phyloP scores from a whole-genome alignment of 1,140 invertebrate species.

The Ips typographus region DNA sequence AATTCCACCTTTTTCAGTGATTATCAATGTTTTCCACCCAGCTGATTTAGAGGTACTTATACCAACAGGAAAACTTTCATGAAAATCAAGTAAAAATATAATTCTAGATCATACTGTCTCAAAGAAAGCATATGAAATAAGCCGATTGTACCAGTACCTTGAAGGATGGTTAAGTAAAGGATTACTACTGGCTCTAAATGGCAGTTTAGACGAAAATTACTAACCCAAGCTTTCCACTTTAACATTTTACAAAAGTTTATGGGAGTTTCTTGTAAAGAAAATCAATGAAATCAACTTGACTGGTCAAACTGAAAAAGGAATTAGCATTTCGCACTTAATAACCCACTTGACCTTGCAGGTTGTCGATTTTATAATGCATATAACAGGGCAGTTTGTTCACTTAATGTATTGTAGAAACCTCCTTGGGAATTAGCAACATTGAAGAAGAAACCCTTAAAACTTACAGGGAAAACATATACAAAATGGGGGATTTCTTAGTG shows the following conservation, averaged over 20 bases:
- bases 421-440: conserved; percentile 33
- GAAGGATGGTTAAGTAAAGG: conserved; percentile 77
- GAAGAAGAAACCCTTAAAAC: conserved; percentile 14
- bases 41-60: conserved; percentile 24
- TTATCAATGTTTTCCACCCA: conserved; percentile 17
- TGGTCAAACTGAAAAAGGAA: conserved; percentile 50
- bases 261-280: conserved; percentile 56
- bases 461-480: conserved; percentile 62
- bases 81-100: too few species aligned
- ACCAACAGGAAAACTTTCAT: too few species aligned
- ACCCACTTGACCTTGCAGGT: conserved; percentile 64
- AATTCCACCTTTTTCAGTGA: background rate
- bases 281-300: conserved; percentile 30
- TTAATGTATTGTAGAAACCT: conserved; percentile 19
- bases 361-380: too few species aligned
- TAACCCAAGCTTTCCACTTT: conserved; percentile 81
- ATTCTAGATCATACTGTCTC: conserved; percentile 37
- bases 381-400: too few species aligned
- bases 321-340: conserved; percentile 58
- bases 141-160: conserved; percentile 64
- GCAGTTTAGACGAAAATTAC: conserved; percentile 65
- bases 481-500: conserved; percentile 53
- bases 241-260: conserved; percentile 74
- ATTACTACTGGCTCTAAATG: conserved; percentile 68
- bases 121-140: conserved; percentile 38